Conservation (phyloP, 2,888 invertebrate genomes). For the Acanthosoma haemorrhoidale region DNA sequence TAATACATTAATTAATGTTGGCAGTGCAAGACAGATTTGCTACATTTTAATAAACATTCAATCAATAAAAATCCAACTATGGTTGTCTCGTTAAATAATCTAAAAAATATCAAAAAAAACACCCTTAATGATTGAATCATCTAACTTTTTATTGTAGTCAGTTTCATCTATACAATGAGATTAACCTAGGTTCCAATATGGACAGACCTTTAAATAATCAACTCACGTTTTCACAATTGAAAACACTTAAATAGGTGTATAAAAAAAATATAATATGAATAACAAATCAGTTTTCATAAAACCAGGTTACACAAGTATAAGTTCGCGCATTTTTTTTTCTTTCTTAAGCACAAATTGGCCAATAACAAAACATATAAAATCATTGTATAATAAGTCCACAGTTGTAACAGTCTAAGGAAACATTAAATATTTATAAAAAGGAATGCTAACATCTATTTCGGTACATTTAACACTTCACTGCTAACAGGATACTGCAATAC, state of each 20-base stretch:
- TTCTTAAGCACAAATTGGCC: neutral
- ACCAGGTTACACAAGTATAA: neutral
- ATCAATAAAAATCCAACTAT: neutral
- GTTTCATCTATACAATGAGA: neutral
- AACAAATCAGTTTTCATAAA: neutral
- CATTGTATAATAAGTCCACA: too few relatives aligned
- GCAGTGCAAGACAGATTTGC: neutral
- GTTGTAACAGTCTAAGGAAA: too few relatives aligned
- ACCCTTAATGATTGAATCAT: neutral
- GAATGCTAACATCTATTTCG: too few relatives aligned
- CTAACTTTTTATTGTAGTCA: neutral
- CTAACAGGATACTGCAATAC: too few relatives aligned
- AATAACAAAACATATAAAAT: neutral
- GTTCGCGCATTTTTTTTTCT: neutral
- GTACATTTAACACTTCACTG: too few relatives aligned
- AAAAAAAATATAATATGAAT: neutral
- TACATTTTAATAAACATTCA: neutral
- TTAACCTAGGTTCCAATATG: conserved; percentile 56
- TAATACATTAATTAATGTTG: neutral
- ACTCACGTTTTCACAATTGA: conserved; percentile 18
- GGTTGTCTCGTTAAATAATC: conserved; percentile 7
- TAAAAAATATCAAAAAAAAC: neutral
- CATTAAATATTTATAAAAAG: too few relatives aligned
- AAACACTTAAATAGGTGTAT: conserved; percentile 12
- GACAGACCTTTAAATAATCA: conserved; percentile 56